Percentiles rank a stretch among this genome's conserved stretches.
phyloP scores from a whole-genome alignment of 2,888 invertebrate genomes.

The Zootermopsis nevadensis region DNA sequence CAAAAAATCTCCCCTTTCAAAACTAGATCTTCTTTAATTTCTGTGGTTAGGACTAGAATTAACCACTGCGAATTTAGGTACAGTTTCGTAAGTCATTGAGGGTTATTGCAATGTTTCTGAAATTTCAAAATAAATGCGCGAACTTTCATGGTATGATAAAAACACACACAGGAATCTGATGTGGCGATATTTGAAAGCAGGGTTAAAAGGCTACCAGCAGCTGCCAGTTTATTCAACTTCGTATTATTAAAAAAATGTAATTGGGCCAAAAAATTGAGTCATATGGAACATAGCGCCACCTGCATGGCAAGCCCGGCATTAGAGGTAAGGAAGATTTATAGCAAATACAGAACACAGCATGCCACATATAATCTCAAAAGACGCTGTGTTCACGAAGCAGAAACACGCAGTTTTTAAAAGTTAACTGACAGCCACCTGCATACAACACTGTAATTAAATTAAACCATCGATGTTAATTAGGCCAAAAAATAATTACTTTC shows the following conservation, averaged over 20 bases:
- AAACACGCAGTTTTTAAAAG: neutral
- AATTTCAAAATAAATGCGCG: no score
- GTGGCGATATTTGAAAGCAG: no score
- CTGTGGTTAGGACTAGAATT: no score
- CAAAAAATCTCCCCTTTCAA: no score
- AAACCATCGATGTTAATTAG: slow-evolving; percentile 6
- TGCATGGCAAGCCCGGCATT: neutral
- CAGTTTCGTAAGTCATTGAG: no score
- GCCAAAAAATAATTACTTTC: neutral
- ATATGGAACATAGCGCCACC: neutral
- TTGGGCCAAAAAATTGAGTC: neutral
- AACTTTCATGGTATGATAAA: no score
- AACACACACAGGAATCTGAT: no score
- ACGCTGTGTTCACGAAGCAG: neutral
- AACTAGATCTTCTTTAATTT: no score
- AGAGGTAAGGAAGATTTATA: neutral
- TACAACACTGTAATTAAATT: neutral
- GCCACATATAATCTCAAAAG: neutral
- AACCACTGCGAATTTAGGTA: no score
- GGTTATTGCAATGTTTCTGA: no score
- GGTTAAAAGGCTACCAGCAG: no score
- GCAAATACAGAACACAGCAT: neutral
- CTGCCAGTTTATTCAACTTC: neutral
- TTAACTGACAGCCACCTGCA: neutral
- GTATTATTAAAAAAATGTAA: neutral